Evolutionary conservation across 2,888 invertebrate genomes (phyloP), one percentile per base, ranked within the genome.

Genomic region (Holacanthella duospinosa): DNA sequence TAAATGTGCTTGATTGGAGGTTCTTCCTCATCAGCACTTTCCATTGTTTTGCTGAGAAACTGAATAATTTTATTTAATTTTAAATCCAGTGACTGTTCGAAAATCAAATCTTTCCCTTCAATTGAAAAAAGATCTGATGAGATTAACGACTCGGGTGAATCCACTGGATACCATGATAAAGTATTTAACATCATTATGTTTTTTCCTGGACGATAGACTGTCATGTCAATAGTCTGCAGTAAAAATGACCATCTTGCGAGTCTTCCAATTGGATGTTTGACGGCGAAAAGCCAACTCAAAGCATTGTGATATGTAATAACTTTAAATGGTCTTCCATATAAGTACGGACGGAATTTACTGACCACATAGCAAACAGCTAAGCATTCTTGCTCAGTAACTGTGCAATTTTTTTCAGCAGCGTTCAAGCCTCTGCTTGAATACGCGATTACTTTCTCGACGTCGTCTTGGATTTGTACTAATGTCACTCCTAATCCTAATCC

Each of bases 221-320:
- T 21, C 48, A 48, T 48, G 21, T 21, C 21, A 4, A 16, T 4
- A 16, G 19, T n/a, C 48, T n/a, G 4, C 21, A 48, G n/a, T 4
- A 21, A 9, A 48, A 48, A 48, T 4, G 48, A 48, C 48, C 48
- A 48, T 4, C 48, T 9, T n/a, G 48, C 48, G 6, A 71, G 36
- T 29, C 67, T 24, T 1, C 66, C 64, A 1, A 60, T 44, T 9
- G 64, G 62, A 16, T 64, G 60, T 53, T 66, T 65, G 16, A 65
- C 43, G 3, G 29, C 44, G 1, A 36, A 29, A 4, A 72, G 24
- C 62, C 64, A 68, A 1, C 29, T 26, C 26, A 71, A 60, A 1
- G 65, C 64, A 25, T 65, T 61, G 43, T 72, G 73, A 36, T 73
- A 70, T 2, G 72, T 73, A 26, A 69, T 55, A 1, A 73, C 36